These are phyloP conservation scores for Takifugu ocellatus DNA, from an alignment of 2,797 vertebrate species.

Conservation along the genomic window DNA sequence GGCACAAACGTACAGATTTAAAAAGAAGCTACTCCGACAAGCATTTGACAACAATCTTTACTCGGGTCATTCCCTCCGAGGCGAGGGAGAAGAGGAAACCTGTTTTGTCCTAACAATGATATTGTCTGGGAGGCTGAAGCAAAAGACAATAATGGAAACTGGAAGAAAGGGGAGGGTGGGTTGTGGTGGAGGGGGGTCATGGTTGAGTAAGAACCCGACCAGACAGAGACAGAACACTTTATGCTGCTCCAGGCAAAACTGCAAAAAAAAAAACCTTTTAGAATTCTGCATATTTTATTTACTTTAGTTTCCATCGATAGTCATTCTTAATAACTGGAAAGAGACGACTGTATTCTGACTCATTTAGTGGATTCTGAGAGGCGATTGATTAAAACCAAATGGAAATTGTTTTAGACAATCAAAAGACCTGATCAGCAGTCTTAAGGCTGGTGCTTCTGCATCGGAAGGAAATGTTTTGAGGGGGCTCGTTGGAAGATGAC, in stretches of 20 bases:
- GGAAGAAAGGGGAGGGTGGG: slow-evolving; percentile 2
- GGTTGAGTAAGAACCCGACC: slow-evolving; percentile 2
- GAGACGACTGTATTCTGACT: slow-evolving; percentile 16
- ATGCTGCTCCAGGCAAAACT: slow-evolving; percentile 21
- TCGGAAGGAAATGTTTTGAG: background rate
- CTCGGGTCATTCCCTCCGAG: background rate
- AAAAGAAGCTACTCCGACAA: background rate
- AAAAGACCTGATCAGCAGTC: slow-evolving; percentile 4
- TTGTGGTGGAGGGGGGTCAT: background rate
- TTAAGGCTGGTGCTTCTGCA: background rate
- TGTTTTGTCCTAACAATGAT: background rate
- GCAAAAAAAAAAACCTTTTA: slow-evolving; percentile 7
- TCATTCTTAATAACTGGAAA: slow-evolving; percentile 16
- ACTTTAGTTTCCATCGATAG: slow-evolving; percentile 10
- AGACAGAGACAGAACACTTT: slow-evolving; percentile 22
- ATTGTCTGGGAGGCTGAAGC: slow-evolving; percentile 5
- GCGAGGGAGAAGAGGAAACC: background rate
- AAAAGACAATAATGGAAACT: background rate
- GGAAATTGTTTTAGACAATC: slow-evolving; percentile 3
- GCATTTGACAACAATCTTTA: background rate
- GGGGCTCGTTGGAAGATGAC: background rate
- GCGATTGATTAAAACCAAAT: slow-evolving; percentile 1
- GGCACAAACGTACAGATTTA: no score
- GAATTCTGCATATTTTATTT: slow-evolving; percentile 19
- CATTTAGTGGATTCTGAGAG: background rate